phyloP scores from a whole-genome alignment of 2,113 vertebrate species.

The Oncorhynchus mykiss region DNA sequence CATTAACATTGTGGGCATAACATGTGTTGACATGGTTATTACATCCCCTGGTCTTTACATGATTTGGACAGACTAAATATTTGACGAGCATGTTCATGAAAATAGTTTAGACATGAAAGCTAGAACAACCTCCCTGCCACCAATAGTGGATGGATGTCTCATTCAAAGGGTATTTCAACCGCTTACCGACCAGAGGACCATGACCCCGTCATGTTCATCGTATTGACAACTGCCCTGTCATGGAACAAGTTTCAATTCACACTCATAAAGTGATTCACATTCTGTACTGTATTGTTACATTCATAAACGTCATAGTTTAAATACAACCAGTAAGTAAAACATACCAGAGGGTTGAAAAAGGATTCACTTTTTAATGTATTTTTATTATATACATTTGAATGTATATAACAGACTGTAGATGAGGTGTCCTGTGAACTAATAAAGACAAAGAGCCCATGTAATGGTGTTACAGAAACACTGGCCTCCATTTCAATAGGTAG shows the following conservation, averaged over 20 bases:
- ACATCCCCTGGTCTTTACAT: not conserved
- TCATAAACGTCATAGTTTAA: too few relatives aligned
- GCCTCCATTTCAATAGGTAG: too few relatives aligned
- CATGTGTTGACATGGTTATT: too few relatives aligned
- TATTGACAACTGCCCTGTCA: not conserved
- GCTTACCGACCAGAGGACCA: not conserved
- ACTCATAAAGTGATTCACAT: not conserved
- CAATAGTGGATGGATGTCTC: not conserved
- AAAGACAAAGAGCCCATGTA: not conserved
- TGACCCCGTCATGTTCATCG: too few relatives aligned
- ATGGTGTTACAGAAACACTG: too few relatives aligned
- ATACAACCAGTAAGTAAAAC: not conserved
- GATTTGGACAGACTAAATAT: not conserved
- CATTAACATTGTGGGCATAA: not conserved
- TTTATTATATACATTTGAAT: not conserved
- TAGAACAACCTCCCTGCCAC: not conserved
- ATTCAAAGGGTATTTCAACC: not conserved
- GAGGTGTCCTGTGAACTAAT: conserved; percentile 13
- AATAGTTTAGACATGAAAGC: not conserved
- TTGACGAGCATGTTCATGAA: too few relatives aligned
- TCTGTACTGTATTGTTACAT: too few relatives aligned
- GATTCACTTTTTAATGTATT: not conserved
- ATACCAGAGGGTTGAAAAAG: not conserved
- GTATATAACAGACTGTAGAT: conserved; percentile 4
- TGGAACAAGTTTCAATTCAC: not conserved